Base-by-base conservation (phyloP, 2,888 invertebrate genomes). In the Dugesia japonica region DNA sequence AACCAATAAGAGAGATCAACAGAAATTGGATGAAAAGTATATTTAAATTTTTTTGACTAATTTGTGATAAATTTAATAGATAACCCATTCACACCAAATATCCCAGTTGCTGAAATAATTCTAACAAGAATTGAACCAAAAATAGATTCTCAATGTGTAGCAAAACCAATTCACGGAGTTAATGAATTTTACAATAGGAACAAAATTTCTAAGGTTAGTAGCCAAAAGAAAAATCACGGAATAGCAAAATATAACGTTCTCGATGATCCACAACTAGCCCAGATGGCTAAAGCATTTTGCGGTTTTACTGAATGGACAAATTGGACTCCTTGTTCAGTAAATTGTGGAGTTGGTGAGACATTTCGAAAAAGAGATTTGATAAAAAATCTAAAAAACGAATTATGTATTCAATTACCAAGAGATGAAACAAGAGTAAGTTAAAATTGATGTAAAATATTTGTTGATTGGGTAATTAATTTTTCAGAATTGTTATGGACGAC, bases 271-370 rank as follows among this genome's bases (percentile, higher is more conserved):
- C 27, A 27, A 4, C 26, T 76, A 15, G 76, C 72, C 13, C 38
- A 73, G 17, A 76, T 76, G 76, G 72, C 76, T 9, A 76, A 73
- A 28, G 26, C 33, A 20, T 33, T 76, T 20, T 85, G 85, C 80
- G 87, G 88, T 81, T 86, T 91, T 81, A 89, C 90, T 0, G 87
- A 88, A 71, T 94, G 93, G 93, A 88, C 91, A 28, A 88, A 88
- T 73, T 94, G 92, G 92, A 88, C 89, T 28, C 86, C 87, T 0
- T 94, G 94, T 84, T 91, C 89, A 81, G 89, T 88, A 1, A 86
- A 88, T 23, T 93, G 93, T 84, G 93, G 92, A 28, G 82, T 86
- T 15, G 92, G 92, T 20, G 80, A 81, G 73, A 80, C 80, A 73
- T 81, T 82, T 77, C 76, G 82, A 73, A 81, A 81, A 9, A 4